Evolutionary conservation across 2,113 vertebrate genomes (phyloP).

Genomic region (Corydoras maculifer): DNA sequence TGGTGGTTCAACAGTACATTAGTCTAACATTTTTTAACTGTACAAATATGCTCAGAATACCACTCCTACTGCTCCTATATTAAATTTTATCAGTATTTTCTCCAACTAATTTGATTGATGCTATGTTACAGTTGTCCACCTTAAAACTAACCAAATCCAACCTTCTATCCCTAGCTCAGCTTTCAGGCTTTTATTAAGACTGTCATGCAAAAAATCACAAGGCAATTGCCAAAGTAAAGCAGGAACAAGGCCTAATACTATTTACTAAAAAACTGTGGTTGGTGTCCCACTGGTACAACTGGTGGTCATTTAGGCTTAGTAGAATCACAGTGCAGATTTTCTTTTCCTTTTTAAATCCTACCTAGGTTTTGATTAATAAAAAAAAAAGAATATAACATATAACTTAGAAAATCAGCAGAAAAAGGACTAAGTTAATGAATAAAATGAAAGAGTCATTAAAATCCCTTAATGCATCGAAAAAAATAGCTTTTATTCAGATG

Average conservation of each 20-base stretch:
- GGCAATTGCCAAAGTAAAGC: constrained; percentile 35
- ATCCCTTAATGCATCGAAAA: constrained; percentile 2
- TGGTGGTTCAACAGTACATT: constrained; percentile 5
- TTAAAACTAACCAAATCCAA: constrained; percentile 9
- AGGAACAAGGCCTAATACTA: constrained; percentile 28
- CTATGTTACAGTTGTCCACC: constrained; percentile 44
- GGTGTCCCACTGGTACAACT: constrained; percentile 31
- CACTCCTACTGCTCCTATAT: constrained; percentile 53
- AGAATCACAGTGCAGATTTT: constrained; percentile 43
- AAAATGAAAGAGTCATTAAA: constrained; percentile 9
- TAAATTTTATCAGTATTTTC: constrained; percentile 58
- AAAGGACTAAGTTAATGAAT: background rate
- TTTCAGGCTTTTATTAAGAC: constrained; percentile 47
- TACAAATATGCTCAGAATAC: constrained; percentile 8
- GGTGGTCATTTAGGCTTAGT: constrained; percentile 51
- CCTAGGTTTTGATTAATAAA: too few species aligned
- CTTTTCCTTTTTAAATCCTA: too few species aligned
- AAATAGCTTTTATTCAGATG: constrained; percentile 2
- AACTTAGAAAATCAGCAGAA: background rate
- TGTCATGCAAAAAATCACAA: constrained; percentile 49
- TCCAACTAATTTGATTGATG: constrained; percentile 50
- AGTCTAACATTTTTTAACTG: constrained; percentile 3
- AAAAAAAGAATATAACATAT: too few species aligned
- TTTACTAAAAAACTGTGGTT: constrained; percentile 25
- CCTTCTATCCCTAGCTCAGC: constrained; percentile 39